Evolutionary conservation across 2,113 vertebrate species (phyloP).

Genomic region (Rhabdornis inornatus): DNA sequence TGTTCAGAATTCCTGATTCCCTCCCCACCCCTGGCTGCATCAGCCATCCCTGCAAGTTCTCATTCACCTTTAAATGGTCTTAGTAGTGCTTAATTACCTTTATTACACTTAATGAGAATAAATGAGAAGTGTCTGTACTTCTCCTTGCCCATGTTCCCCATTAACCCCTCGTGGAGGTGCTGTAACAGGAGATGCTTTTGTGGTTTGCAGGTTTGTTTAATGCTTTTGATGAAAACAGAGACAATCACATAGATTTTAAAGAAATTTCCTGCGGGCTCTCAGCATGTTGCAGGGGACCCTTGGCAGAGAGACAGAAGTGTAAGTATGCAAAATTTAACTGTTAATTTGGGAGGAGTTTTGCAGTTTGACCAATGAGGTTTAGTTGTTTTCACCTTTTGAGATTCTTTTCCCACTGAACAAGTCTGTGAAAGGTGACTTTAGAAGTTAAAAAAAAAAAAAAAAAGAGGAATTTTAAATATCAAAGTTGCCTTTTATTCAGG

Average conservation of each 20-base stretch:
- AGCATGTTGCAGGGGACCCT: conserved; percentile 93
- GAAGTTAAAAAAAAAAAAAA: not conserved
- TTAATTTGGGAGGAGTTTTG: not conserved
- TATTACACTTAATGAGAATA: not conserved
- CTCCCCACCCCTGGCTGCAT: not conserved
- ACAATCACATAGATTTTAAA: conserved; percentile 99
- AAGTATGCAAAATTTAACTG: conserved; percentile 67
- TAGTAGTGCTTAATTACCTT: not conserved
- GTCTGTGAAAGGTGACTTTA: not conserved
- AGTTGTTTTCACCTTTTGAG: not conserved
- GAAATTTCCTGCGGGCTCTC: conserved; percentile 98
- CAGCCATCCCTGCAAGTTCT: not conserved
- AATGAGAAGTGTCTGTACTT: not conserved
- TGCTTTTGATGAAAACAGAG: conserved; percentile 98
- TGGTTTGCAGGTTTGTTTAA: conserved; percentile 90
- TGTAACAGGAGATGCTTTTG: conserved; percentile 45
- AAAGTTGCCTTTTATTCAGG: not conserved
- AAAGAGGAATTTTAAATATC: not conserved
- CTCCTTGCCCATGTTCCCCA: not conserved
- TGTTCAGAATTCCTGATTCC: not conserved
- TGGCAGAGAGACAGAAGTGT: conserved; percentile 98
- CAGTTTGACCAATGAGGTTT: not conserved
- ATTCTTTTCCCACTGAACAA: not conserved
- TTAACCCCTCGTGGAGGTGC: not conserved
- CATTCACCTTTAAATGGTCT: not conserved